A percentile compares a stretch with the other conserved stretches of the same genome.
These are phyloP conservation scores for Melierax canorus DNA, from an alignment of 2,113 vertebrate species.

Conservation along the genomic window DNA sequence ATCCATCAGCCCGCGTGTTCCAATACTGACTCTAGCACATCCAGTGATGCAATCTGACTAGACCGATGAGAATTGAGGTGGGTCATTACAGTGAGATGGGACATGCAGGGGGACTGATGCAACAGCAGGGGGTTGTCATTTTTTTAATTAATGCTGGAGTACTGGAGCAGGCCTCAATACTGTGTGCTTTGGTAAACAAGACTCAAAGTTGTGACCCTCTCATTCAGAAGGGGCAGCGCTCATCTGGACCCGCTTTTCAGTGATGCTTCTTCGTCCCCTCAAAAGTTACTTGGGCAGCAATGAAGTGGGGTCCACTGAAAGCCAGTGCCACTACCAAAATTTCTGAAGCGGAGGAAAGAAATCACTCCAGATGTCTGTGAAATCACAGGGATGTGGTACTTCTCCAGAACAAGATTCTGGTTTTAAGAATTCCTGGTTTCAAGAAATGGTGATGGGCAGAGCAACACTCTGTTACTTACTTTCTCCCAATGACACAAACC, in stretches of 20 bases:
- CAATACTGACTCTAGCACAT: not conserved
- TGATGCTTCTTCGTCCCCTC: not conserved
- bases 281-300: not conserved
- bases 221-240: not conserved
- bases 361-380: not conserved
- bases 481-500: not conserved
- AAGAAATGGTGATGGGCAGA: not conserved
- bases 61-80: not conserved
- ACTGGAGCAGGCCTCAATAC: not conserved
- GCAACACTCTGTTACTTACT: not conserved
- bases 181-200: not conserved
- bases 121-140: not conserved
- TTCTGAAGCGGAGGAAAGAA: not conserved
- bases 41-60: not conserved
- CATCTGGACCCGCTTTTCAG: not conserved
- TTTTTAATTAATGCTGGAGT: not conserved
- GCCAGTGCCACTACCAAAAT: not conserved
- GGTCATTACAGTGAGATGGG: not conserved
- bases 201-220: not conserved
- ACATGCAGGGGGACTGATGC: not conserved
- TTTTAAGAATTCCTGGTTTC: not conserved
- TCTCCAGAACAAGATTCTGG: not conserved
- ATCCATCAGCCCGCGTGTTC: not conserved
- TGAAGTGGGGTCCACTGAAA: not conserved
- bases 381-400: not conserved